Percentiles rank a stretch among this genome's conserved stretches.
Evolutionary conservation across 2,797 vertebrate genomes (phyloP).

Genomic region (Tragelaphus eurycerus): DNA sequence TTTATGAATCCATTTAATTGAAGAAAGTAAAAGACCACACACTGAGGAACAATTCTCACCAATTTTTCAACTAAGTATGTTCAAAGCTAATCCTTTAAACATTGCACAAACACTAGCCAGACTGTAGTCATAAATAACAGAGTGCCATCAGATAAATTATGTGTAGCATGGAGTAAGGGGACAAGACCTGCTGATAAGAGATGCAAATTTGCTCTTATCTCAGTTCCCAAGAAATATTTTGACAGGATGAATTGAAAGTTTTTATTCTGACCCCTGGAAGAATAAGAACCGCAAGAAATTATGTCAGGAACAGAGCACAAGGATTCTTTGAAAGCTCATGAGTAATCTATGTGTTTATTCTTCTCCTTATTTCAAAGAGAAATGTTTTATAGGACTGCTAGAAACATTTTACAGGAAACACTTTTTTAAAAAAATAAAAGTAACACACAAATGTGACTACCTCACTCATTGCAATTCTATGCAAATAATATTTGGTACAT

Average conservation of each 20-base stretch:
- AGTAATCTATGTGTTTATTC: not conserved
- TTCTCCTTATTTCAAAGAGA: constrained; percentile 36
- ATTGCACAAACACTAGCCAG: constrained; percentile 20
- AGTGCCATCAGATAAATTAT: constrained; percentile 8
- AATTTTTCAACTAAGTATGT: not conserved
- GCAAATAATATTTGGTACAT: not conserved
- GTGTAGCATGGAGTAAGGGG: not conserved
- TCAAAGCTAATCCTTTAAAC: constrained; percentile 31
- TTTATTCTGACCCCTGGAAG: constrained; percentile 47
- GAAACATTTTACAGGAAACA: constrained; percentile 1
- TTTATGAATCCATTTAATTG: constrained; percentile 7
- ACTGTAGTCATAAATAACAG: constrained; percentile 34
- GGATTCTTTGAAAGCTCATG: constrained; percentile 13
- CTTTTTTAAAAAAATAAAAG: not conserved
- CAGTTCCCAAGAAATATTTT: constrained; percentile 52
- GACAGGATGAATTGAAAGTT: constrained; percentile 6
- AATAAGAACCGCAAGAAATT: not conserved
- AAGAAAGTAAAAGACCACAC: constrained; percentile 16
- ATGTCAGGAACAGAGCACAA: not conserved
- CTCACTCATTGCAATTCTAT: not conserved
- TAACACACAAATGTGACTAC: not conserved
- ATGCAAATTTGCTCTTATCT: constrained; percentile 37
- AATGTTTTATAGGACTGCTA: not conserved
- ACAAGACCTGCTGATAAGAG: constrained; percentile 33
- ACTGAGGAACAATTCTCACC: not conserved